Evolutionary conservation across 1,140 invertebrate species (phyloP).

Genomic region (Phenacoccus solenopsis): DNA sequence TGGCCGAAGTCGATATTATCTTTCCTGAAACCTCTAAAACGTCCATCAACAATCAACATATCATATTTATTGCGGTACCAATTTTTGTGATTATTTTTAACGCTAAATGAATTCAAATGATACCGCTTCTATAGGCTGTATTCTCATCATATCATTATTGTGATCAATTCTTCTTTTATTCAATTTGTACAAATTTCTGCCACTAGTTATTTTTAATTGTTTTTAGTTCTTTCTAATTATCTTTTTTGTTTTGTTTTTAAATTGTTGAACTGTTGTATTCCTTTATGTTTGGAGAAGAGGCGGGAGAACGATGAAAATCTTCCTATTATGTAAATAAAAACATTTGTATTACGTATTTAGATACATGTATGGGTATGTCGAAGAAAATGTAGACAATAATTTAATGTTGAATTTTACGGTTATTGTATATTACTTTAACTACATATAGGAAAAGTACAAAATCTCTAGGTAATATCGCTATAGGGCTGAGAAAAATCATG

Average conservation of each 20-base stretch:
- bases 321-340: too few species aligned
- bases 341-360: too few species aligned
- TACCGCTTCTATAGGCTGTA: neutral
- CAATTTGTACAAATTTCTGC: neutral
- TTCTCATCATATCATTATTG: constrained; percentile 10
- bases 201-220: neutral
- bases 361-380: neutral
- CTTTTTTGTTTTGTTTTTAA: neutral
- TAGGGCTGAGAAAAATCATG: too few species aligned
- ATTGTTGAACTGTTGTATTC: neutral
- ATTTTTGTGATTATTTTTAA: constrained; percentile 10
- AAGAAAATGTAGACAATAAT: neutral
- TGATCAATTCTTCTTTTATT: constrained; percentile 5
- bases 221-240: neutral
- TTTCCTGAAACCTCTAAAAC: constrained; percentile 28
- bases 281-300: neutral
- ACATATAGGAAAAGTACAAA: too few species aligned
- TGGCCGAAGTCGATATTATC: constrained; percentile 72
- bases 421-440: too few species aligned
- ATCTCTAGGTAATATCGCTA: too few species aligned
- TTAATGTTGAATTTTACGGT: neutral
- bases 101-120: neutral
- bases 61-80: neutral
- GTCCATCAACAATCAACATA: neutral
- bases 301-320: neutral